Conservation (phyloP, 2,888 invertebrate genomes). For the Matsumyia berberina region DNA sequence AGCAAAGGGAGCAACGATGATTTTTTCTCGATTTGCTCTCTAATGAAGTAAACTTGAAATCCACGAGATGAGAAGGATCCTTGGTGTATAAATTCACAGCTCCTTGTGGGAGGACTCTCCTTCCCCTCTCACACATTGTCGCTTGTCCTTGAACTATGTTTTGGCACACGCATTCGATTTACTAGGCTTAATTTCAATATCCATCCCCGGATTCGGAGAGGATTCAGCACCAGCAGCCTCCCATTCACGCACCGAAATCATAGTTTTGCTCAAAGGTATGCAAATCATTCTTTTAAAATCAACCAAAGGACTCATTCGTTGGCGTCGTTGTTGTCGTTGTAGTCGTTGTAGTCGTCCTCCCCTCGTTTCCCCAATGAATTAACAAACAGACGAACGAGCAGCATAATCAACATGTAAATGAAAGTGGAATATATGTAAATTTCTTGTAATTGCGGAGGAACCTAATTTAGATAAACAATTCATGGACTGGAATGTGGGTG, state of each 20-base stretch:
- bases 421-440: slow-evolving; percentile 77
- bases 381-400: slow-evolving; percentile 41
- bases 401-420: slow-evolving; percentile 58
- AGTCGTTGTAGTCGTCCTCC: background rate
- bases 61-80: slow-evolving; percentile 30
- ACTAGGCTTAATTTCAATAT: background rate
- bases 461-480: slow-evolving; percentile 79
- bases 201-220: background rate
- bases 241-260: slow-evolving; percentile 5
- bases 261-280: slow-evolving; percentile 2
- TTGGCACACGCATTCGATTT: slow-evolving; percentile 20
- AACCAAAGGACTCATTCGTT: slow-evolving; percentile 6
- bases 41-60: slow-evolving; percentile 69
- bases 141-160: slow-evolving; percentile 25
- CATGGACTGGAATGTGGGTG: slow-evolving; percentile 62
- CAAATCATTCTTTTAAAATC: slow-evolving; percentile 24
- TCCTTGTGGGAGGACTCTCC: slow-evolving; percentile 14
- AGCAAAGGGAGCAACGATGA: slow-evolving; percentile 17
- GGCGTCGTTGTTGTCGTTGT: too few relatives aligned
- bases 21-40: slow-evolving; percentile 47
- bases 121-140: background rate
- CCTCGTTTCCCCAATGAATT: slow-evolving; percentile 7
- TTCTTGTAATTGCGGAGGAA: slow-evolving; percentile 76
- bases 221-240: too few relatives aligned
- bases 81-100: slow-evolving; percentile 7